Conservation (phyloP, 2,888 invertebrate genomes). For the Lottia gigantea region DNA sequence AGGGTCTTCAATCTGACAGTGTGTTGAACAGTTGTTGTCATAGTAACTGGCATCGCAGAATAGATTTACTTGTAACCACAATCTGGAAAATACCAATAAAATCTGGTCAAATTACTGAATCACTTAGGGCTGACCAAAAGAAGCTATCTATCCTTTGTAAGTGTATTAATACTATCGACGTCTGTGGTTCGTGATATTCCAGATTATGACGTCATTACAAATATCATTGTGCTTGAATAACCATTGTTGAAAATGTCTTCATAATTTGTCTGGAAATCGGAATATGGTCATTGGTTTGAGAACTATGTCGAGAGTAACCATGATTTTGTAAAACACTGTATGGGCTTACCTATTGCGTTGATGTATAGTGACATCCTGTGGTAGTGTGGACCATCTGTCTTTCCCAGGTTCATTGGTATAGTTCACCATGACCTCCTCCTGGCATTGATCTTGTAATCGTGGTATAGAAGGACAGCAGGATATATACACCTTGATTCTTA, state of each 20-base stretch:
- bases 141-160: too few species aligned
- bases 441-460: neutral
- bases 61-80: constrained; percentile 44
- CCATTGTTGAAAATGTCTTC: too few species aligned
- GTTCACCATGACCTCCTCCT: neutral
- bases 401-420: neutral
- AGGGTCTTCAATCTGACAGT: constrained; percentile 74
- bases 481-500: neutral
- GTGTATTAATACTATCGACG: too few species aligned
- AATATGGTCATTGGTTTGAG: too few species aligned
- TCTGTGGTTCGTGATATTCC: too few species aligned
- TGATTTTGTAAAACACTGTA: too few species aligned
- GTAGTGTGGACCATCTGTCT: neutral
- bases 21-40: constrained; percentile 55
- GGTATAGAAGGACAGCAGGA: neutral
- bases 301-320: too few species aligned
- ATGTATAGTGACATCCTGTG: neutral
- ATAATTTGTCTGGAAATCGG: too few species aligned
- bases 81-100: constrained; percentile 18
- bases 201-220: too few species aligned
- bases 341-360: neutral
- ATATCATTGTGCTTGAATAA: too few species aligned
- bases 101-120: too few species aligned
- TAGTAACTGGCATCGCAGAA: constrained; percentile 66
- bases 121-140: too few species aligned